These are phyloP conservation scores for Urocitellus parryii DNA, from an alignment of 2,113 vertebrate species.

Conservation along the genomic window DNA sequence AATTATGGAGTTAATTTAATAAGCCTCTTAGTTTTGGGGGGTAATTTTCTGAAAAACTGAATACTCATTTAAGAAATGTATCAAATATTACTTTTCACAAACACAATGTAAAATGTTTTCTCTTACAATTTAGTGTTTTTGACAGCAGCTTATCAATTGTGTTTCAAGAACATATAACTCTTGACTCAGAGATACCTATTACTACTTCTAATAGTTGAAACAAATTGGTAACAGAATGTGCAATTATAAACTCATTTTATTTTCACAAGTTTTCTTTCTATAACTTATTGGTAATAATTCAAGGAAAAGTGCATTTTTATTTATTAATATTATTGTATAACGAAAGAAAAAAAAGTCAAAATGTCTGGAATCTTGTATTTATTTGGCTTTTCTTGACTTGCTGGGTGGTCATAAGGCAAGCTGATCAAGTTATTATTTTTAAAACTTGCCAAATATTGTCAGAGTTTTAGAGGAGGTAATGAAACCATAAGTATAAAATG, in stretches of 20 bases:
- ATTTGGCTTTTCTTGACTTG: neutral
- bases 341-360: neutral
- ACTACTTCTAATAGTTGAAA: neutral
- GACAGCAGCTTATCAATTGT: conserved; percentile 26
- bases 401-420: neutral
- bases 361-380: neutral
- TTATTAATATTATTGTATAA: neutral
- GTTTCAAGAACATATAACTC: neutral
- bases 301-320: neutral
- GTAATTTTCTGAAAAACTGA: conserved; percentile 70
- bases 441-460: conserved; percentile 51
- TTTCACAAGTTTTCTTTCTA: neutral
- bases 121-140: neutral
- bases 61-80: conserved; percentile 67
- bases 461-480: conserved; percentile 7
- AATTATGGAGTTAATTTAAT: conserved; percentile 78
- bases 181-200: neutral
- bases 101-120: conserved; percentile 39
- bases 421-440: conserved; percentile 16
- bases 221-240: neutral
- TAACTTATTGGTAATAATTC: neutral
- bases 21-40: conserved; percentile 68
- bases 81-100: conserved; percentile 38
- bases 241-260: neutral
- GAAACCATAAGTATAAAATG: conserved; percentile 48